Evolutionary conservation across 2,113 vertebrate genomes (phyloP), one percentile per base, ranked within the genome.

Genomic region (Neodontobutis hainanensis): DNA sequence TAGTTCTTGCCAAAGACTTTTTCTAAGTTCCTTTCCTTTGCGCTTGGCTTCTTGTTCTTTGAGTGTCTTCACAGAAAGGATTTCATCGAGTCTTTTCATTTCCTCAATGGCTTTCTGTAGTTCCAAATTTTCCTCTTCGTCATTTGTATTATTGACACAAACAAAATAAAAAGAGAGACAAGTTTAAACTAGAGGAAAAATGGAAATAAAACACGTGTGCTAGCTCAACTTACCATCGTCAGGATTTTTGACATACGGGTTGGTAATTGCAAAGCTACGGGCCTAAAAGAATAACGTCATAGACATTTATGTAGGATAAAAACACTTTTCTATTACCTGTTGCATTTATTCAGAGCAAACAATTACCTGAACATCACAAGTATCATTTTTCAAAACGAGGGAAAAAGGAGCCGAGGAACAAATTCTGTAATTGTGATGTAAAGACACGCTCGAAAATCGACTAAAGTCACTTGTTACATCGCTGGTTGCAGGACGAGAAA

Each of bases 41-140:
- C 84, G 90, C 84, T 92, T 95, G 77, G 94, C 68, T 82, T 91
- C 83, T 85, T 83, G 95, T 90, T 95, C 94, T 74, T 85, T 93
- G 14, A 62, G 50, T 63, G 65, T 79, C 77, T 70, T 92, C 68
- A 85, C 82, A 81, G 83, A 76, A 77, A 98, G 69, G 70, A 96
- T 86, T 75, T 84, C 86, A 81, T 98, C 97, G 46, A 98, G 92
- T 75, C 73, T 89, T 70, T 87, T 91, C 92, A 97, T 96, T 87
- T 94, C 93, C 70, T 85, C 77, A 50, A 94, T 66, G 56, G 95
- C 95, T 73, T 78, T 85, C 79, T 90, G 87, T 63, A 97, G 85
- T 12, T 89, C 72, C 56, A 66, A 65, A 78, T 93, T 86, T 72
- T 75, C 71, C 44, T 68, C 75, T 57, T 86, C 85, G 42, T 87